These are phyloP conservation scores for Myotis planiceps DNA, from an alignment of 2,797 vertebrate genomes.

Conservation along the genomic window DNA sequence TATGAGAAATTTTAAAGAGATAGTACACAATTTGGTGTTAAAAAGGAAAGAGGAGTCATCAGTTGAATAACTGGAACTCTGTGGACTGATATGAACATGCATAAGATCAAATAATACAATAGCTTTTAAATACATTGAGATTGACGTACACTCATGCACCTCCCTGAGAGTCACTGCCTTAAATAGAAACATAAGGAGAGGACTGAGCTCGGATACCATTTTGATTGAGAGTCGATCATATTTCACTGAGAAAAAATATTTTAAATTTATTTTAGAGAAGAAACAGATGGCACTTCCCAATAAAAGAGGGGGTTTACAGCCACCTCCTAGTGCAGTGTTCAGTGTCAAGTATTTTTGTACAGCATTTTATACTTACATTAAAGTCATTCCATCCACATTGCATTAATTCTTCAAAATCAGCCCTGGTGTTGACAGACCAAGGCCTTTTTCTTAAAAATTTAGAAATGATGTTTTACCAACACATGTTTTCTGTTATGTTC, in stretches of 20 bases:
- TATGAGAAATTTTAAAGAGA: background rate
- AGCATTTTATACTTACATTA: background rate
- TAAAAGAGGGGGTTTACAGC: background rate
- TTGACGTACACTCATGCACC: background rate
- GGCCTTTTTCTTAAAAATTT: background rate
- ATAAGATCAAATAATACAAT: background rate
- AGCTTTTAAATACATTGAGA: background rate
- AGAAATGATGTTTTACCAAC: background rate
- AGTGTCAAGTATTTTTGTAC: background rate
- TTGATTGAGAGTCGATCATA: background rate
- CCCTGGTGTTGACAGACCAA: background rate
- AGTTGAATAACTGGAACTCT: background rate
- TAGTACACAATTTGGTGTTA: background rate
- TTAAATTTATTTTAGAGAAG: conserved; percentile 33
- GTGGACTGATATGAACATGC: background rate
- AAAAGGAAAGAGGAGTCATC: background rate
- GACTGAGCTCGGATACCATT: background rate
- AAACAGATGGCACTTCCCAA: background rate
- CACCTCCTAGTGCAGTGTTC: background rate
- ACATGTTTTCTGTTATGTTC: background rate
- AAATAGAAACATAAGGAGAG: background rate
- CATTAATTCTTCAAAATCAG: background rate
- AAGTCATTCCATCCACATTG: background rate
- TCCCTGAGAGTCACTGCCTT: background rate
- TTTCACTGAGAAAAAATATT: conserved; percentile 17